Conservation (phyloP, 1,140 invertebrate species). For the Drosophila nebulosa region DNA sequence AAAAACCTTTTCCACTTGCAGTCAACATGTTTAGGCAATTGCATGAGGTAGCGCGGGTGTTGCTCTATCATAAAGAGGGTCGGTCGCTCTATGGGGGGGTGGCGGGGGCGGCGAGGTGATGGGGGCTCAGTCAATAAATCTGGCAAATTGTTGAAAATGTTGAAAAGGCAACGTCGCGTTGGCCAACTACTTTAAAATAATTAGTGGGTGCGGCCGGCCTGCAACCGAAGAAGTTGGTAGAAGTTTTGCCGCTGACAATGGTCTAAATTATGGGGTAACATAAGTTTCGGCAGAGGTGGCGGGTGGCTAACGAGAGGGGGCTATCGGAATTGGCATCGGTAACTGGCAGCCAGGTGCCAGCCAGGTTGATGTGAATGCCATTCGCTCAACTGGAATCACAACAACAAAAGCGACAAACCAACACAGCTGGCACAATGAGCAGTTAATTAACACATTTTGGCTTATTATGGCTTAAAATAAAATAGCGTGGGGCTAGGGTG, state of each 20-base stretch:
- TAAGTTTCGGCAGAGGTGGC: conserved; percentile 17
- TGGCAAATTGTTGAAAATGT: conserved; percentile 42
- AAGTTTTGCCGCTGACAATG: conserved; percentile 63
- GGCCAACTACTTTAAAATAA: conserved; percentile 75
- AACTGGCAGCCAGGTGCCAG: conserved; percentile 7
- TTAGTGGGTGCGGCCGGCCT: conserved; percentile 69
- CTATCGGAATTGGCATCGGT: not conserved
- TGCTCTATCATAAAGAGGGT: not conserved
- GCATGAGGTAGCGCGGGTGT: not conserved
- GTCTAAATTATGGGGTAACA: conserved; percentile 66
- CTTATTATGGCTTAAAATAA: not conserved
- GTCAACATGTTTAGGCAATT: not conserved
- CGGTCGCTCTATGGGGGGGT: too few relatives aligned
- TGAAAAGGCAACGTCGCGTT: conserved; percentile 59
- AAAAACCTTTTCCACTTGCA: conserved; percentile 39
- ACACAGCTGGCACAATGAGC: conserved; percentile 52
- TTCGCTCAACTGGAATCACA: conserved; percentile 45
- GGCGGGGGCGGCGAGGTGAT: conserved; percentile 29
- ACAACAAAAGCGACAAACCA: conserved; percentile 30
- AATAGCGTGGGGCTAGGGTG: not conserved
- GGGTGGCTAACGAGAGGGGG: not conserved
- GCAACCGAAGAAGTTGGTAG: conserved; percentile 46
- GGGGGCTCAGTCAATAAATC: conserved; percentile 65
- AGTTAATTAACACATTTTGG: conserved; percentile 59
- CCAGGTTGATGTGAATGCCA: conserved; percentile 30